Conservation (phyloP, 2,888 invertebrate genomes). For the Drosophila cognata region DNA sequence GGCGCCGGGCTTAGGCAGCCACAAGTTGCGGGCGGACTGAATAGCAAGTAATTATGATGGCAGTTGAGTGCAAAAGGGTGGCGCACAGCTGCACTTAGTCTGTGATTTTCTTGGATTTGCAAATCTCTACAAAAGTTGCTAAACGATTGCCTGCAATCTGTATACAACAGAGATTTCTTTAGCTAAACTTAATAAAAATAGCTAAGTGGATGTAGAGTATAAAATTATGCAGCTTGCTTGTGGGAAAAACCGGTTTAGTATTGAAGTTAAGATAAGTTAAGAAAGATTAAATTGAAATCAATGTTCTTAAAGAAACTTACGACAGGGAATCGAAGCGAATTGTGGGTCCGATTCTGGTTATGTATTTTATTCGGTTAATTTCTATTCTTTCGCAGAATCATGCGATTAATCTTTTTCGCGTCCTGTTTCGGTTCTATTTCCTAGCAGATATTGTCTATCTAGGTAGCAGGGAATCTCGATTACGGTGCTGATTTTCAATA, state of each 20-base stretch:
- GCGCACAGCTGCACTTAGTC: conserved; percentile 31
- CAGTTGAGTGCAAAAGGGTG: conserved; percentile 35
- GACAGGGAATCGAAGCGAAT: background rate
- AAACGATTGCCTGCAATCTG: conserved; percentile 22
- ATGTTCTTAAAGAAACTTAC: background rate
- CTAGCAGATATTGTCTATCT: background rate
- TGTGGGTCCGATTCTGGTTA: background rate
- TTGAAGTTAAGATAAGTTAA: background rate
- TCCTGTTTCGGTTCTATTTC: background rate
- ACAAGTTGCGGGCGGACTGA: conserved; percentile 20
- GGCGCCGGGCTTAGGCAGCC: conserved; percentile 34
- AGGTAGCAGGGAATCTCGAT: background rate
- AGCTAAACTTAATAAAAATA: background rate
- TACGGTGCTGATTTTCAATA: background rate
- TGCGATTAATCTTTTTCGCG: background rate
- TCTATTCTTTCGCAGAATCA: background rate
- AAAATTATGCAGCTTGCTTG: background rate
- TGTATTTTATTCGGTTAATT: background rate
- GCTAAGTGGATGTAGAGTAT: background rate
- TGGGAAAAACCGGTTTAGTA: background rate
- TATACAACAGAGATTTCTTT: conserved; percentile 9
- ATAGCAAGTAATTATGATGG: conserved; percentile 66
- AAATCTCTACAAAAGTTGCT: conserved; percentile 42
- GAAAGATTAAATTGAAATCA: background rate
- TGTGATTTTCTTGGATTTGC: conserved; percentile 42